Evolutionary conservation across 1,140 invertebrate species (phyloP), one percentile per base, ranked within the genome.

Genomic region (Drosophila azteca): DNA sequence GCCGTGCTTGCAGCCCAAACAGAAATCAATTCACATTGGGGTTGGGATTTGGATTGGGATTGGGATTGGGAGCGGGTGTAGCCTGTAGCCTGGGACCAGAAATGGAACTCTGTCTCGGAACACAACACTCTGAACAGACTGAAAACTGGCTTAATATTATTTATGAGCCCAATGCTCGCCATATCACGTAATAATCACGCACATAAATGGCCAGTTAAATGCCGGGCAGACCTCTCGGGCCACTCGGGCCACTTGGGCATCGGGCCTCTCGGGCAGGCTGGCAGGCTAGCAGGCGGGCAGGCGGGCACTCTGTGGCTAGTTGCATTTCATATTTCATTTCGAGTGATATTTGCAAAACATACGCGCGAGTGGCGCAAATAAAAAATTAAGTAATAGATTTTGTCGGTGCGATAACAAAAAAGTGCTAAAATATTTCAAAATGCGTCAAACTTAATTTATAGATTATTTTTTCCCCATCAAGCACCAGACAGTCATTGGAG

Each of bases 341-440:
- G 69, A 59, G 69, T 73, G 84, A 79, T 83, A 88, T 88, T 83
- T 83, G 72, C 84, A 69, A 79, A 88, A 88, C 81, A 82, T 64
- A 78, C 66, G 67, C 79, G 72, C 68, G 52, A 74, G 68, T 61
- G 55, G 54, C 20, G 54, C 68, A 82, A 78, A 85, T 77, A 87
- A 88, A 87, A 87, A 88, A 88, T 88, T 88, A 88, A 88, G 83
- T 88, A 88, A 88, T 88, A 88, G 83, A 88, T 88, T 88, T 89
- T 88, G 83, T 88, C 76, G 79, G 76, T 41, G 76, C 68, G 84
- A 88, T 88, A 88, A 77, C 72, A 78, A 59, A 88, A 88, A 89
- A 88, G 83, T 88, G 83, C 83, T 88, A 88, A 88, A 88, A 88
- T 88, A 88, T 88, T 89, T 88, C 69, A 73, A 88, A 88, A 83